These are phyloP conservation scores for Crotalus viridis DNA, from an alignment of 2,113 vertebrate species.

Conservation along the genomic window DNA sequence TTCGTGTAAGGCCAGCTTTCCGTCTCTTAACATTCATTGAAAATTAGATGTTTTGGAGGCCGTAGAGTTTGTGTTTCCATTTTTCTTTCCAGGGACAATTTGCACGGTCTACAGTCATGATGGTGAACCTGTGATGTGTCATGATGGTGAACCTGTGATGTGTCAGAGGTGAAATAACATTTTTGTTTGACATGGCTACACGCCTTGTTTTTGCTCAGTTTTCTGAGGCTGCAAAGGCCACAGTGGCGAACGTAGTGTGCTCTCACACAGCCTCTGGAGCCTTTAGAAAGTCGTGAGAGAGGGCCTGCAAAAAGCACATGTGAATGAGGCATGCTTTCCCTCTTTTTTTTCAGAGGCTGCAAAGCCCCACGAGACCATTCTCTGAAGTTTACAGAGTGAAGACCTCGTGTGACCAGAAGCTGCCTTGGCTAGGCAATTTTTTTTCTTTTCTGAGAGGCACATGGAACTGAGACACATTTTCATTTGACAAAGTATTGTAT, in stretches of 20 bases:
- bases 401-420: background rate
- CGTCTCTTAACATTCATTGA: background rate
- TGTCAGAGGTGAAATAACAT: background rate
- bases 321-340: background rate
- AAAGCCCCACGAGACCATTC: background rate
- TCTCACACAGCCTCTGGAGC: background rate
- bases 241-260: background rate
- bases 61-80: background rate
- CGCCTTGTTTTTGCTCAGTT: background rate
- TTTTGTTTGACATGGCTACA: background rate
- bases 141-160: background rate
- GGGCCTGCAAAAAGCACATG: background rate
- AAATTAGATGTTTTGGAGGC: conserved; percentile 28
- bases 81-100: conserved; percentile 12
- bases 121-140: background rate
- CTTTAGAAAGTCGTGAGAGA: background rate
- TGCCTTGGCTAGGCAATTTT: background rate
- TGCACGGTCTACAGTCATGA: background rate
- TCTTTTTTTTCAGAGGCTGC: background rate
- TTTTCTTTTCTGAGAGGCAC: background rate
- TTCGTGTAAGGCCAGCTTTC: conserved; percentile 33
- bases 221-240: background rate
- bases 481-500: background rate
- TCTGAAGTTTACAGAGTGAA: background rate
- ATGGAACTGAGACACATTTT: background rate